phyloP scores from a whole-genome alignment of 2,888 invertebrate species.

The Maniola hyperantus region DNA sequence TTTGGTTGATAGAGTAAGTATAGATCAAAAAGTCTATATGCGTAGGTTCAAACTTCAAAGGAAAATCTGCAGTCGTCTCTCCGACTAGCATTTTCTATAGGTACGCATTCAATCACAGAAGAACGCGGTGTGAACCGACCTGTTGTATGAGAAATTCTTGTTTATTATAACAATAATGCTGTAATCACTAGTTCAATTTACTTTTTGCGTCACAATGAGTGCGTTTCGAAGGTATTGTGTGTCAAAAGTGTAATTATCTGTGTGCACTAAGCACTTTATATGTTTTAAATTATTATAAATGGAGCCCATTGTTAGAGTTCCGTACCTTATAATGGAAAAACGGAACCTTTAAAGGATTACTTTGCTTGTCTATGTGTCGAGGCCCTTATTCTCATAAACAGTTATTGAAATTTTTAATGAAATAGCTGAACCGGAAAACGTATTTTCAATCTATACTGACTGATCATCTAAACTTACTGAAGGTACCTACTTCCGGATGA shows the following conservation, averaged over 20 bases:
- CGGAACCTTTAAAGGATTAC: not conserved
- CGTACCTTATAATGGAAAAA: not conserved
- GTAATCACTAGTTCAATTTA: conserved; percentile 67
- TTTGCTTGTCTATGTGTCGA: not conserved
- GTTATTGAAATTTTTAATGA: too few relatives aligned
- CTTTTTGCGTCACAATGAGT: conserved; percentile 62
- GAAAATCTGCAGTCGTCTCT: conserved; percentile 4
- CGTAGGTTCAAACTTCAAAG: not conserved
- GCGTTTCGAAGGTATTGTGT: conserved; percentile 50
- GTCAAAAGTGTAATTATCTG: conserved; percentile 48
- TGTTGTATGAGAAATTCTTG: conserved; percentile 67
- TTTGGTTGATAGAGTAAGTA: too few relatives aligned
- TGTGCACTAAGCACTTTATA: conserved; percentile 36
- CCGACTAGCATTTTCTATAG: conserved; percentile 48
- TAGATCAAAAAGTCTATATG: too few relatives aligned
- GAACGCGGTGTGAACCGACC: conserved; percentile 64
- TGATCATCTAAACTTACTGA: too few relatives aligned
- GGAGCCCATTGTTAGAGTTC: conserved; percentile 18
- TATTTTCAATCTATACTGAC: too few relatives aligned
- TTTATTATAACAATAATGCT: conserved; percentile 64
- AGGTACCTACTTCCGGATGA: too few relatives aligned
- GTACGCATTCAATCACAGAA: conserved; percentile 56
- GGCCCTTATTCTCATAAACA: too few relatives aligned
- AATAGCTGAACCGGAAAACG: too few relatives aligned
- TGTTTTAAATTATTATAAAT: conserved; percentile 38